Percentiles rank a stretch among this genome's conserved stretches.
These are phyloP conservation scores for Mylabris phalerata DNA, from an alignment of 1,140 invertebrate genomes.

Conservation along the genomic window DNA sequence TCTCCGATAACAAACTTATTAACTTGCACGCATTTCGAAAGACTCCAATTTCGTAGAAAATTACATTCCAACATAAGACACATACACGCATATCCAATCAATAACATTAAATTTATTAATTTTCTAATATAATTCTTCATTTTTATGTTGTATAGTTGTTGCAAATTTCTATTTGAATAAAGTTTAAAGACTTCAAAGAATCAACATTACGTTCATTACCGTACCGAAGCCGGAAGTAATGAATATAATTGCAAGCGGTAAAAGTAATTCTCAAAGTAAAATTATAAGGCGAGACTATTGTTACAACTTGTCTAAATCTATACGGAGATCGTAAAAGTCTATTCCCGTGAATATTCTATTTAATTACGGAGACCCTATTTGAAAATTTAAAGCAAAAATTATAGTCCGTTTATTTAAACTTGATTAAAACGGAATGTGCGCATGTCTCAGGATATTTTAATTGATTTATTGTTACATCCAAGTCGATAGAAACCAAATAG, in stretches of 20 bases:
- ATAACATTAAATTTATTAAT: neutral
- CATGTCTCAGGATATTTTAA: too few relatives aligned
- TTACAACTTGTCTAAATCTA: too few relatives aligned
- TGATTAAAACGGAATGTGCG: too few relatives aligned
- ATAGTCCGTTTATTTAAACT: too few relatives aligned
- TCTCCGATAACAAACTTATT: conserved; percentile 18
- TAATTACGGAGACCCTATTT: too few relatives aligned
- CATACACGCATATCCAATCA: conserved; percentile 9
- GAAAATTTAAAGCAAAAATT: too few relatives aligned
- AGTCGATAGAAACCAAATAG: too few relatives aligned
- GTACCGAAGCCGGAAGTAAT: conserved; percentile 16
- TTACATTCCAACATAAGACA: conserved; percentile 15
- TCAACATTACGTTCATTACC: conserved; percentile 16
- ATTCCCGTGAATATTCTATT: neutral
- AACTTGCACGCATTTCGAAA: conserved; percentile 16
- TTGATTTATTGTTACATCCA: too few relatives aligned
- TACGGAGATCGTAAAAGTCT: conserved; percentile 13
- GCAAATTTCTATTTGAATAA: conserved; percentile 11
- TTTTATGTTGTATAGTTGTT: too few relatives aligned
- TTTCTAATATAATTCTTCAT: too few relatives aligned
- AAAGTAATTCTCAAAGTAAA: conserved; percentile 11
- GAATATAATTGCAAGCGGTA: conserved; percentile 16
- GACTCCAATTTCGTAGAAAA: conserved; percentile 19
- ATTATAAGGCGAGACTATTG: neutral
- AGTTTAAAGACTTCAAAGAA: conserved; percentile 14